Evolutionary conservation across 2,888 invertebrate genomes (phyloP), one percentile per base, ranked within the genome.

Genomic region (Oligia strigilis): DNA sequence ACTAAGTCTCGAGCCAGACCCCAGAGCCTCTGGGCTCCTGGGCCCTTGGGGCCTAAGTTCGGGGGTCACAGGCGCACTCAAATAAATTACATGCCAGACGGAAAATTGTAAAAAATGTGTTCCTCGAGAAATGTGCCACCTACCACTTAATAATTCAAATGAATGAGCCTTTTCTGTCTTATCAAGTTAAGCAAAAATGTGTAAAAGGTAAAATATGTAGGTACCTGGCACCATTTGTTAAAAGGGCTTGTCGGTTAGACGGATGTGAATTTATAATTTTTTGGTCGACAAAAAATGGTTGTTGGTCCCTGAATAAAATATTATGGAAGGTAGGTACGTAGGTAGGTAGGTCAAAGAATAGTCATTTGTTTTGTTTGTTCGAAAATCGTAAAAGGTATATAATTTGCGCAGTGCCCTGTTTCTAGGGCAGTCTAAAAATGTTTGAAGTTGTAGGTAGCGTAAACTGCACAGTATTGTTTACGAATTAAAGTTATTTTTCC

Each of bases 31-130:
- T 6, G 9, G n/a, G 52, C 46, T 43, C 6, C 14, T 4, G n/a
- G 19, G n/a, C 40, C 85, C 46, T 36, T 3, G 17, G 40, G 67
- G 14, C n/a, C 23, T 23, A 43, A 67, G 13, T 66, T 52, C 1
- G 11, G 52, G 23, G 46, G 71, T 74, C 64, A 78, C 66, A 71
- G 49, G 58, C 71, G 71, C 62, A 74, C 71, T 83, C 79, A 71
- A 87, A 78, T 74, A 83, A 87, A 87, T 87, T 74, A 36, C 67
- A 13, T 17, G 69, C 78, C 66, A 71, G 65, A 29, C 40, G 4
- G 52, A 86, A 58, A 58, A 76, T 83, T 71, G 66, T 52, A 29
- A 86, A 82, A 82, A 86, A 86, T 75, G 55, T 71, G 62, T 67
- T 62, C 14, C 46, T 23, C 14, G 40, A 29, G 13, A 75, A 69